These are phyloP conservation scores for Bostrychus sinensis DNA, from an alignment of 2,113 vertebrate species.

Conservation along the genomic window DNA sequence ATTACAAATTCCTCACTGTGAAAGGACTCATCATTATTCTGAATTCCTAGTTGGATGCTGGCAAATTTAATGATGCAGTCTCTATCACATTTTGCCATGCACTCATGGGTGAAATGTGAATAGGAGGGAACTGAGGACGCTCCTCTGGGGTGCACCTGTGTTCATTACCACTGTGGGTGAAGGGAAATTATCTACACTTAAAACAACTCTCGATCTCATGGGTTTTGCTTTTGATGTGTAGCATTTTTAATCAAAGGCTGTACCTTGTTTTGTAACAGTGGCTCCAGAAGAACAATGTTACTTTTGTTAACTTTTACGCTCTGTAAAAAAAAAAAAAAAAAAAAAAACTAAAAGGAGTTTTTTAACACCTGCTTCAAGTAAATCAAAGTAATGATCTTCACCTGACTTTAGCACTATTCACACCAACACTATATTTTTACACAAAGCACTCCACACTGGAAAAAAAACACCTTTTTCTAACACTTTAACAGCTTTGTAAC, in stretches of 20 bases:
- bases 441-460: not conserved
- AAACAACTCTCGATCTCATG: not conserved
- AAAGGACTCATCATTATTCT: constrained; percentile 51
- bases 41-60: constrained; percentile 46
- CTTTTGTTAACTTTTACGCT: constrained; percentile 17
- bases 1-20: constrained; percentile 31
- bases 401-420: constrained; percentile 2
- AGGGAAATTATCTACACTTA: constrained; percentile 40
- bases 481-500: constrained; percentile 6
- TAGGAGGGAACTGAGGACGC: constrained; percentile 53
- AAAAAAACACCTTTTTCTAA: constrained; percentile 9
- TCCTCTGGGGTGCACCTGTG: constrained; percentile 52
- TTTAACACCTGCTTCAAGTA: constrained; percentile 4
- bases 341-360: not conserved
- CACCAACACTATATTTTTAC: not conserved
- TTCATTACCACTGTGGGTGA: constrained; percentile 57
- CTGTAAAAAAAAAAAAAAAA: no score
- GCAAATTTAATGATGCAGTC: constrained; percentile 62
- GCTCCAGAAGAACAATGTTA: constrained; percentile 12
- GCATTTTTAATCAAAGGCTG: not conserved
- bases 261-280: not conserved
- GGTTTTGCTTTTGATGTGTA: constrained; percentile 10
- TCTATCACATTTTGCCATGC: constrained; percentile 62
- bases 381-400: constrained; percentile 7
- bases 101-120: constrained; percentile 71